Conservation (phyloP, 1,140 invertebrate species). For the Drosophila sp. region DNA sequence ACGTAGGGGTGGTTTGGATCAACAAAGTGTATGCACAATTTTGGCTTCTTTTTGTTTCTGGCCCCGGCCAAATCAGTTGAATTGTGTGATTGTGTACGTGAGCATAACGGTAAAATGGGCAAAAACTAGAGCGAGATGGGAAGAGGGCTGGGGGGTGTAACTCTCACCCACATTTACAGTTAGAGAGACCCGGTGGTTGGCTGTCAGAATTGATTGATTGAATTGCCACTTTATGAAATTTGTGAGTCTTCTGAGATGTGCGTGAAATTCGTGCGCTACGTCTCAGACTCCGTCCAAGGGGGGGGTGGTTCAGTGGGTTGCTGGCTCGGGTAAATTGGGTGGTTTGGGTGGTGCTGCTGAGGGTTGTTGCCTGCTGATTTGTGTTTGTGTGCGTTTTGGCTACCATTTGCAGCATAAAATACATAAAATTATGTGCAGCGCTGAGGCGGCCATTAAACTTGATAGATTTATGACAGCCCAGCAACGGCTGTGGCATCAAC, state of each 20-base stretch:
- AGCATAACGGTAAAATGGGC: conserved; percentile 77
- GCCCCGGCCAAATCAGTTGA: conserved; percentile 62
- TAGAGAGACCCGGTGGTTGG: conserved; percentile 26
- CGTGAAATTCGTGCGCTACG: conserved; percentile 71
- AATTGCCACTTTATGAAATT: conserved; percentile 85
- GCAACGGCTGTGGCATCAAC: conserved; percentile 42
- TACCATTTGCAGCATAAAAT: conserved; percentile 83
- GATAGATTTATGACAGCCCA: conserved; percentile 83
- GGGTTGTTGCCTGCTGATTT: conserved; percentile 60
- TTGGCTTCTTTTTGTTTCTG: conserved; percentile 39
- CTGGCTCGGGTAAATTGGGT: neutral
- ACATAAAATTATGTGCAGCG: conserved; percentile 84
- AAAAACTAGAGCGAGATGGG: conserved; percentile 6
- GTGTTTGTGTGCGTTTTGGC: conserved; percentile 69
- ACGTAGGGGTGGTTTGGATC: conserved; percentile 34
- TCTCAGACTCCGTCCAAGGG: conserved; percentile 4
- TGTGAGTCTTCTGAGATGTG: conserved; percentile 84
- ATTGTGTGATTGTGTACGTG: conserved; percentile 83
- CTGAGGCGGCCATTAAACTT: conserved; percentile 84
- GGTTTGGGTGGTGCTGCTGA: conserved; percentile 5
- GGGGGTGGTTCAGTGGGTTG: conserved; percentile 7
- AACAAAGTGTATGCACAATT: conserved; percentile 64
- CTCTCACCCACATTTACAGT: neutral
- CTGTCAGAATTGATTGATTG: conserved; percentile 84
- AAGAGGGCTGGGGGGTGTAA: neutral